Percentiles rank a stretch among this genome's conserved stretches.
phyloP scores from a whole-genome alignment of 2,113 vertebrate genomes.

The Proterorhinus semilunaris region DNA sequence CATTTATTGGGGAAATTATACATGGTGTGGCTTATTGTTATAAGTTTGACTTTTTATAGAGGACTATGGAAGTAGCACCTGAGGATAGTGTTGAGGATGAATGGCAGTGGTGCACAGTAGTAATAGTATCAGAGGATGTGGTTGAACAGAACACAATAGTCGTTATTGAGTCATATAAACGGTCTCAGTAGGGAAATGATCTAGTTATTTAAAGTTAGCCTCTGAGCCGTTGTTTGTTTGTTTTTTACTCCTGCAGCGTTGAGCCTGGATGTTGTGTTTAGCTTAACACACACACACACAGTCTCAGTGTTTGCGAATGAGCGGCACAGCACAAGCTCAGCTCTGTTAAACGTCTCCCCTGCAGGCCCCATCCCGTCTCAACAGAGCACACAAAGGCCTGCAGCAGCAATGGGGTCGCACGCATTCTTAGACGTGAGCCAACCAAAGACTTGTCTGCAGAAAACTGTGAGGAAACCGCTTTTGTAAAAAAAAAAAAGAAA shows the following conservation, averaged over 20 bases:
- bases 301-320: conserved; percentile 40
- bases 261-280: conserved; percentile 30
- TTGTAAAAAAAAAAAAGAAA: too few species aligned
- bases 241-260: conserved; percentile 2
- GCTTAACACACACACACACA: conserved; percentile 33
- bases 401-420: conserved; percentile 21
- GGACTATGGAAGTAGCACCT: too few species aligned
- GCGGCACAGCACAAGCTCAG: conserved; percentile 35
- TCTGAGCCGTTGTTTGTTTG: background rate
- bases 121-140: too few species aligned
- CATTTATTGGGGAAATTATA: too few species aligned
- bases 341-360: conserved; percentile 52
- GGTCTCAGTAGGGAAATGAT: too few species aligned
- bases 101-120: too few species aligned
- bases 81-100: too few species aligned
- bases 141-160: too few species aligned
- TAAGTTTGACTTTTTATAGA: too few species aligned
- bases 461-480: background rate
- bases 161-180: too few species aligned
- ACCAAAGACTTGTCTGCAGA: background rate
- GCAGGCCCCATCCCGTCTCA: conserved; percentile 44
- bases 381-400: conserved; percentile 37
- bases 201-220: too few species aligned
- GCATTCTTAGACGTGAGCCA: conserved; percentile 12
- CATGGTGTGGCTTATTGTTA: too few species aligned